A percentile compares a stretch with the other conserved stretches of the same genome.
These are phyloP conservation scores for Empidonax alnorum DNA, from an alignment of 2,113 vertebrate species.

Conservation along the genomic window DNA sequence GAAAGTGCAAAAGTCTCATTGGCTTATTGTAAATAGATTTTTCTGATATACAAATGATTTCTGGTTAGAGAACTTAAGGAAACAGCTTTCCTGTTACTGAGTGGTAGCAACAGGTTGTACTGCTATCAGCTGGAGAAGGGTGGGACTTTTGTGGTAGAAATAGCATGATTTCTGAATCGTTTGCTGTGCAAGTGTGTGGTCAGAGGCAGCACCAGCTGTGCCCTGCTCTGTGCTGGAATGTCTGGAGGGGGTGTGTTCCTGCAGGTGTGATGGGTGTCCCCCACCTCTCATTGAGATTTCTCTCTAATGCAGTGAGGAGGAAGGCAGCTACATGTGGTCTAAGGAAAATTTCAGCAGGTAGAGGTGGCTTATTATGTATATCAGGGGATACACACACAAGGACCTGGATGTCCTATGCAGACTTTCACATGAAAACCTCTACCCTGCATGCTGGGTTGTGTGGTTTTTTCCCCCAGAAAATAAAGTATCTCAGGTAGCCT, in stretches of 20 bases:
- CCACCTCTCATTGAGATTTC: accelerated
- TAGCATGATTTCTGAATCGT: background rate
- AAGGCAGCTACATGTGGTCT: background rate
- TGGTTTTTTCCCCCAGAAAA: background rate
- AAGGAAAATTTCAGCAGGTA: background rate
- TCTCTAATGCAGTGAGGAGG: background rate
- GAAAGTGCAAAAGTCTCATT: background rate
- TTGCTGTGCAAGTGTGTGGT: background rate
- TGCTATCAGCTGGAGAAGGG: background rate
- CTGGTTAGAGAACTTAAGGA: background rate
- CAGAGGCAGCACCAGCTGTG: background rate
- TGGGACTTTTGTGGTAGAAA: background rate
- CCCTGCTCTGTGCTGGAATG: background rate
- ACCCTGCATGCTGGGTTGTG: background rate
- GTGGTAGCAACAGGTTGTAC: background rate
- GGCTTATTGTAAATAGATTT: background rate
- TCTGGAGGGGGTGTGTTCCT: background rate
- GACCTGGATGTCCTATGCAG: background rate
- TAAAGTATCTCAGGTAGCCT: background rate
- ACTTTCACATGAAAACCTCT: background rate
- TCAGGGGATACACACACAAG: background rate
- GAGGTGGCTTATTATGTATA: background rate
- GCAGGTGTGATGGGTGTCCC: background rate
- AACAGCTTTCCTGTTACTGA: background rate
- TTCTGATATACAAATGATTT: background rate